phyloP scores from a whole-genome alignment of 2,113 vertebrate species.

The Saguinus imperator region DNA sequence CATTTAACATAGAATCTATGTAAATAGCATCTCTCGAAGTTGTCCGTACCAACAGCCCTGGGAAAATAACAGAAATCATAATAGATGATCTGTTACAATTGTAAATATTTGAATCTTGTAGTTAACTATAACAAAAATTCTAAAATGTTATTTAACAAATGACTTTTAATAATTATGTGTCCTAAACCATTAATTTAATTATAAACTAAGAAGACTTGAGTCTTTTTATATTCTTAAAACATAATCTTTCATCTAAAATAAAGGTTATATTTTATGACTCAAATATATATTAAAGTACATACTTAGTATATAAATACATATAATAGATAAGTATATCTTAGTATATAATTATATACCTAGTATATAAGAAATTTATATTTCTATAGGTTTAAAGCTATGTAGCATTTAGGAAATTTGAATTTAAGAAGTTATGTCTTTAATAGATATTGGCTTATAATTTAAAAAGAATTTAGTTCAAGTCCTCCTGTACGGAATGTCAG shows the following conservation, averaged over 20 bases:
- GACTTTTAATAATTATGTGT: constrained; percentile 11
- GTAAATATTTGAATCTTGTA: constrained; percentile 15
- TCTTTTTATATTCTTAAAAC: background rate
- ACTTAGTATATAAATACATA: background rate
- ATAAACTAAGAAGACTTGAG: background rate
- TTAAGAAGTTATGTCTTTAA: background rate
- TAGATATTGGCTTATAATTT: background rate
- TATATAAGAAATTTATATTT: background rate
- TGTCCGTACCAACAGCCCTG: background rate
- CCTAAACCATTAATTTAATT: constrained; percentile 4
- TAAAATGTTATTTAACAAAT: constrained; percentile 41
- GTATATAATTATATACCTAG: background rate
- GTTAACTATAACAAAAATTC: background rate
- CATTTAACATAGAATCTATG: background rate
- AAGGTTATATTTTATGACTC: background rate
- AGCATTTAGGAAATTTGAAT: constrained; percentile 5
- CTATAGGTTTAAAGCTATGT: background rate
- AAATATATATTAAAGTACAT: background rate
- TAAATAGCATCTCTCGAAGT: background rate
- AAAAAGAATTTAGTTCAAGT: constrained; percentile 23
- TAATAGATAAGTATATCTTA: background rate
- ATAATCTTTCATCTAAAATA: constrained; percentile 36
- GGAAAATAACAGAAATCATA: constrained; percentile 42
- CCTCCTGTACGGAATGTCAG: background rate
- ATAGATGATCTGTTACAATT: background rate